phyloP scores from a whole-genome alignment of 1,140 invertebrate genomes.

The Arion vulgaris region DNA sequence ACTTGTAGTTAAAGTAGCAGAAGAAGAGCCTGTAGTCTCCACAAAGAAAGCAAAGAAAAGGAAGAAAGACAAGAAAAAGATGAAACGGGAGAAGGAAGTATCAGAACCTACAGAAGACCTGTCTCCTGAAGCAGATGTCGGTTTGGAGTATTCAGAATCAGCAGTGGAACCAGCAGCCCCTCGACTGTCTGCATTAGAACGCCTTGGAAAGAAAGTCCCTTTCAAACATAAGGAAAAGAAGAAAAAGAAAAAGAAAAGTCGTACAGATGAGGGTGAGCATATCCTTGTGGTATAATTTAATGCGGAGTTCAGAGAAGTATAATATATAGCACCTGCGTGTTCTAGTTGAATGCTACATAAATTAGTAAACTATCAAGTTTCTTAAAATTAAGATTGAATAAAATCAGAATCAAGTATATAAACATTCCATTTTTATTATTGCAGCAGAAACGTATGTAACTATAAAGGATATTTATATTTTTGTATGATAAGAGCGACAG shows the following conservation, averaged over 20 bases:
- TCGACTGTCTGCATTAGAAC: constrained; percentile 20
- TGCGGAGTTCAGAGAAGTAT: neutral
- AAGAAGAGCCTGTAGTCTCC: neutral
- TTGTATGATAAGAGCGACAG: no score
- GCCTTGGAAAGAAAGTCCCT: constrained; percentile 28
- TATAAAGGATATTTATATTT: no score
- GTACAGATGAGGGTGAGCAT: constrained; percentile 34
- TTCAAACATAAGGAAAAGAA: constrained; percentile 22
- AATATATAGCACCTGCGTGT: neutral
- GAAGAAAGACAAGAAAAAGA: constrained; percentile 32
- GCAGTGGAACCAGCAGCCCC: constrained; percentile 1
- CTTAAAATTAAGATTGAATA: neutral
- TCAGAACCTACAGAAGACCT: neutral
- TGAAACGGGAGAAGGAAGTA: neutral
- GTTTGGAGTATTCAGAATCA: neutral
- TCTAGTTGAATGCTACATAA: neutral
- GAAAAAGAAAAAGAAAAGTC: constrained; percentile 34
- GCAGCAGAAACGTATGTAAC: no score
- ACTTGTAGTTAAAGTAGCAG: neutral
- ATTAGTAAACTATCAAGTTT: neutral
- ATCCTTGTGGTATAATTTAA: constrained; percentile 19
- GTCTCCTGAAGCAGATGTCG: neutral
- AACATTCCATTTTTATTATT: neutral
- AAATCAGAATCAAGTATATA: neutral
- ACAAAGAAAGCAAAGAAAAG: constrained; percentile 31